phyloP scores from a whole-genome alignment of 2,797 vertebrate species.

The Naso thynnoides region DNA sequence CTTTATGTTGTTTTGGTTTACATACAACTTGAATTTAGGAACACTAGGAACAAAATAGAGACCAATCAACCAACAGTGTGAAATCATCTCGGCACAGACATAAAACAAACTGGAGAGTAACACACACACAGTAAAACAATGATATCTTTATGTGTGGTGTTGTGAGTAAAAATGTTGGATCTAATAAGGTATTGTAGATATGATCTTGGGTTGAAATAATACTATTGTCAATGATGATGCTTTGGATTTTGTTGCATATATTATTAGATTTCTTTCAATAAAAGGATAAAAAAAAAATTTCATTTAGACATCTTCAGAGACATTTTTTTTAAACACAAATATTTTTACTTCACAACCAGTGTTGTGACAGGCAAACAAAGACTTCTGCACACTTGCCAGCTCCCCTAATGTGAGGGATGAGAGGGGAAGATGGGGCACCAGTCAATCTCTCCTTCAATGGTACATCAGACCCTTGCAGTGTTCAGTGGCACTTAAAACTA shows the following conservation, averaged over 20 bases:
- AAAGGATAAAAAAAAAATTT: constrained; percentile 7
- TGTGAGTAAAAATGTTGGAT: background rate
- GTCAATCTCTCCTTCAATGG: constrained; percentile 76
- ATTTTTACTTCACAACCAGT: constrained; percentile 53
- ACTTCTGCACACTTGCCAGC: constrained; percentile 53
- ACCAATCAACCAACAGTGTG: background rate
- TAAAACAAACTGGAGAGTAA: background rate
- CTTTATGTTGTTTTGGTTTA: background rate
- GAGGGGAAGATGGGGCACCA: constrained; percentile 64
- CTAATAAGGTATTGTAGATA: background rate
- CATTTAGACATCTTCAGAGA: constrained; percentile 50
- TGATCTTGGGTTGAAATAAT: background rate
- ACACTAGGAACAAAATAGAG: background rate
- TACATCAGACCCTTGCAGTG: constrained; percentile 79
- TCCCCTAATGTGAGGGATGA: constrained; percentile 55
- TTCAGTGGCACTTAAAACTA: constrained; percentile 79
- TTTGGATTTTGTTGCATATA: background rate
- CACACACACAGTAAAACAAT: background rate
- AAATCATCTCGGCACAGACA: background rate
- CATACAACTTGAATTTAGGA: background rate
- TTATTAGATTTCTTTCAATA: constrained; percentile 1
- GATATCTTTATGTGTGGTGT: background rate
- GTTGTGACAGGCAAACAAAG: constrained; percentile 70
- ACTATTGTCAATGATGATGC: background rate
- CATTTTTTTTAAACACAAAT: constrained; percentile 49